A percentile compares a stretch with the other conserved stretches of the same genome.
phyloP scores from a whole-genome alignment of 2,888 invertebrate species.

The Chloromyia formosa region DNA sequence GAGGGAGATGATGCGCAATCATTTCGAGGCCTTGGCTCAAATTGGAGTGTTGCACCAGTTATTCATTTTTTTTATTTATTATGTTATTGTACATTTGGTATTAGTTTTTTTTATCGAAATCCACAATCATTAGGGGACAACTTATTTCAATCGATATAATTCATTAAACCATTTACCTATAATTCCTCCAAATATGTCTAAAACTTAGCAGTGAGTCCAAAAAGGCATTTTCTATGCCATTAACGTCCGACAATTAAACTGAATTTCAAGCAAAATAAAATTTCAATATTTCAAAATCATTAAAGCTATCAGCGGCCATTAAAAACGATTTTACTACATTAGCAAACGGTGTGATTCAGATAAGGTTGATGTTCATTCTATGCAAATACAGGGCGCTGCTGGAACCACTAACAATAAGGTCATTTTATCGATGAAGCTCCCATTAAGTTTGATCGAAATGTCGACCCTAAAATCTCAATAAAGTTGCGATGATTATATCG shows the following conservation, averaged over 20 bases:
- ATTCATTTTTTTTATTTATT: no score
- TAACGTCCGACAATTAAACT: slow-evolving; percentile 29
- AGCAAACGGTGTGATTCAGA: slow-evolving; percentile 7
- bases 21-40: no score
- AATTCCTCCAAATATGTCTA: no score
- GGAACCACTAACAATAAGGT: slow-evolving; percentile 6
- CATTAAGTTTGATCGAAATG: slow-evolving; percentile 29
- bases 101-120: no score
- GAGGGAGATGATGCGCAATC: no score
- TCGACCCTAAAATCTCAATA: slow-evolving; percentile 11
- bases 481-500: slow-evolving; percentile 9
- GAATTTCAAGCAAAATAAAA: slow-evolving; percentile 32
- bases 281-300: slow-evolving; percentile 37
- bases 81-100: no score
- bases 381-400: not conserved
- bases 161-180: no score
- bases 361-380: slow-evolving; percentile 16
- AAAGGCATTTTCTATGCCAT: slow-evolving; percentile 14
- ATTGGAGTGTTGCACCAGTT: no score
- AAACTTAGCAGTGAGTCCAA: no score
- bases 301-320: slow-evolving; percentile 36
- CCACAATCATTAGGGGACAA: no score
- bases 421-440: slow-evolving; percentile 4
- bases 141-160: no score
- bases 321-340: slow-evolving; percentile 28